phyloP scores from a whole-genome alignment of 2,113 vertebrate species.

The Cricetomys ansorgei region DNA sequence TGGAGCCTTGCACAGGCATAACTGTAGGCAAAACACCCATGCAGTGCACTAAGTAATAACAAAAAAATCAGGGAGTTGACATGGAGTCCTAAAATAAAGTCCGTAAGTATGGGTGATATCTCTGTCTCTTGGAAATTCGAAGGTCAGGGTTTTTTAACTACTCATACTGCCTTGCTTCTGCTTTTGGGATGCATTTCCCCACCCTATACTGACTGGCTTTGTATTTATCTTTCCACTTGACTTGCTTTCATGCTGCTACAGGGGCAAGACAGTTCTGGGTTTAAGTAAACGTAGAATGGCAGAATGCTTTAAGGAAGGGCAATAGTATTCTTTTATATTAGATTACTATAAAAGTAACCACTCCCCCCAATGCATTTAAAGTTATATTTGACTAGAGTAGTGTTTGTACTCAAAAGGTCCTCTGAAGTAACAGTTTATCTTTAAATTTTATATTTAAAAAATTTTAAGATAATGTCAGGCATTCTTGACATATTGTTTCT shows the following conservation, averaged over 20 bases:
- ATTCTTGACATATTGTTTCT: neutral
- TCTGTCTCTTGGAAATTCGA: neutral
- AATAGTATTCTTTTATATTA: neutral
- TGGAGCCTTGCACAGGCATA: neutral
- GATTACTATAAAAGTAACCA: slow-evolving; percentile 39
- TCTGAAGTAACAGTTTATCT: slow-evolving; percentile 20
- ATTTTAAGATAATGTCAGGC: neutral
- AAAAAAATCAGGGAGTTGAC: neutral
- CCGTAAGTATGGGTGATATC: neutral
- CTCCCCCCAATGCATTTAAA: slow-evolving; percentile 3
- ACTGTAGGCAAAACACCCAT: neutral
- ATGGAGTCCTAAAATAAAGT: neutral
- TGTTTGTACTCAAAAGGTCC: neutral
- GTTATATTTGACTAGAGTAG: slow-evolving; percentile 6
- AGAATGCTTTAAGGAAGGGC: neutral
- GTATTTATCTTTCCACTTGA: neutral
- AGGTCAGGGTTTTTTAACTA: neutral
- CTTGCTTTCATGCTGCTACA: neutral
- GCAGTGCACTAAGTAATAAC: neutral
- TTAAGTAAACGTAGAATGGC: neutral
- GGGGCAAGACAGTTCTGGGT: neutral
- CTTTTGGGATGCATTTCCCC: neutral
- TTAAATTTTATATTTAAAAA: neutral
- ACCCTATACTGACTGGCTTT: neutral
- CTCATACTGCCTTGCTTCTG: neutral